A percentile compares a stretch with the other conserved stretches of the same genome.
Conservation (phyloP, 2,113 vertebrate species). For the Antechinus flavipes region DNA sequence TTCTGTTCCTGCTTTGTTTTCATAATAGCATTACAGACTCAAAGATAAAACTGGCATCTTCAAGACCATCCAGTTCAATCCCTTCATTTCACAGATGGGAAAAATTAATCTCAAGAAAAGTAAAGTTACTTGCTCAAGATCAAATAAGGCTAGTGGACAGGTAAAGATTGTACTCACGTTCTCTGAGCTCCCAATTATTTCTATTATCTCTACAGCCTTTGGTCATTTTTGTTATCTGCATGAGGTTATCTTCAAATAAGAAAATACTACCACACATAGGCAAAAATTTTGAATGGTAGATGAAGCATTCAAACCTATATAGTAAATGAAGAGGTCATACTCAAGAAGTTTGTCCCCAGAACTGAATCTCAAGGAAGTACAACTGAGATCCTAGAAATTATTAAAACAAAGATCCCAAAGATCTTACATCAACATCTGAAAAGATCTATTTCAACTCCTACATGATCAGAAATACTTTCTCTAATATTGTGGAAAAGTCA, state of each 20-base stretch:
- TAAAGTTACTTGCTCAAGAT: neutral
- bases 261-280: neutral
- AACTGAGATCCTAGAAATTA: neutral
- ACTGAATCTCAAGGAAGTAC: conserved; percentile 11
- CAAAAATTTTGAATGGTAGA: neutral
- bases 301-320: neutral
- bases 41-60: neutral
- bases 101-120: neutral
- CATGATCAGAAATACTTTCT: neutral
- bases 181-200: neutral
- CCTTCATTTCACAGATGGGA: neutral
- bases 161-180: neutral
- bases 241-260: neutral
- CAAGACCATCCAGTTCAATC: neutral
- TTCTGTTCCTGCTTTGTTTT: neutral
- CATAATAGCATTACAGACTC: neutral
- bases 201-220: neutral
- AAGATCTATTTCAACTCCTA: neutral
- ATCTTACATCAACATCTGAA: neutral
- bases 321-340: neutral
- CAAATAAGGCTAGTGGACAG: neutral
- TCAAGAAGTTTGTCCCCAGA: neutral
- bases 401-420: neutral
- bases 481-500: neutral
- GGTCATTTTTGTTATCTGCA: neutral